These are phyloP conservation scores for Bergia puertoricense DNA, from an alignment of 92 coral and sea anemone species.

Conservation along the genomic window DNA sequence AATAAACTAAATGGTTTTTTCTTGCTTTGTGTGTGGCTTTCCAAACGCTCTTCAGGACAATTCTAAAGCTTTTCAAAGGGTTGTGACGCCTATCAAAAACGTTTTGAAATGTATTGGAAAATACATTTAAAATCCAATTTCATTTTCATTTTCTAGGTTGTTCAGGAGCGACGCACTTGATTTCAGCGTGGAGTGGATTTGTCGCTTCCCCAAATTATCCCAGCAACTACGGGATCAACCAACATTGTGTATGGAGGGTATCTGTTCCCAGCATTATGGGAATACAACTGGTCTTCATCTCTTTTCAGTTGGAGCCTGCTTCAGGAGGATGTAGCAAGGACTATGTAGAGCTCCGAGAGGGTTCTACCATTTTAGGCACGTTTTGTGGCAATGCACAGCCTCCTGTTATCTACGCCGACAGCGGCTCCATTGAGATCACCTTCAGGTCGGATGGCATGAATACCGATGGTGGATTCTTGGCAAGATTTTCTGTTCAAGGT, in stretches of 20 bases:
- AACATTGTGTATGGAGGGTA: constrained; percentile 4
- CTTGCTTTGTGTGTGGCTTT: no score
- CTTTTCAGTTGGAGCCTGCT: not conserved
- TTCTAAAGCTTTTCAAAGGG: no score
- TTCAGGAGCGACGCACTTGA: not conserved
- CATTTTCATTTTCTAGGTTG: not conserved
- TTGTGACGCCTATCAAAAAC: not conserved
- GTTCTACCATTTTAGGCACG: not conserved
- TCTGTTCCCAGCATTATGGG: constrained; percentile 23
- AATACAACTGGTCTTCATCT: not conserved
- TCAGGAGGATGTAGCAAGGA: not conserved
- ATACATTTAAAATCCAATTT: no score
- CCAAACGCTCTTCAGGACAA: no score
- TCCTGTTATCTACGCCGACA: constrained; percentile 4
- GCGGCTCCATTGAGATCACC: not conserved
- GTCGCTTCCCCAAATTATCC: constrained; percentile 11
- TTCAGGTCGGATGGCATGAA: not conserved
- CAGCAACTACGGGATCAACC: not conserved
- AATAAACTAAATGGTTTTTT: no score
- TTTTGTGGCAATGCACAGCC: constrained; percentile 2
- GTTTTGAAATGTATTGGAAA: no score
- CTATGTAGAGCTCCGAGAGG: constrained; percentile 9
- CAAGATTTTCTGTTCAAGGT: constrained; percentile 19
- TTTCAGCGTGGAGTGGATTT: constrained; percentile 1
- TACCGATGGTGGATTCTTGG: not conserved